A percentile compares a stretch with the other conserved stretches of the same genome.
Conservation (phyloP, 2,113 vertebrate species). For the Sialia sialis region DNA sequence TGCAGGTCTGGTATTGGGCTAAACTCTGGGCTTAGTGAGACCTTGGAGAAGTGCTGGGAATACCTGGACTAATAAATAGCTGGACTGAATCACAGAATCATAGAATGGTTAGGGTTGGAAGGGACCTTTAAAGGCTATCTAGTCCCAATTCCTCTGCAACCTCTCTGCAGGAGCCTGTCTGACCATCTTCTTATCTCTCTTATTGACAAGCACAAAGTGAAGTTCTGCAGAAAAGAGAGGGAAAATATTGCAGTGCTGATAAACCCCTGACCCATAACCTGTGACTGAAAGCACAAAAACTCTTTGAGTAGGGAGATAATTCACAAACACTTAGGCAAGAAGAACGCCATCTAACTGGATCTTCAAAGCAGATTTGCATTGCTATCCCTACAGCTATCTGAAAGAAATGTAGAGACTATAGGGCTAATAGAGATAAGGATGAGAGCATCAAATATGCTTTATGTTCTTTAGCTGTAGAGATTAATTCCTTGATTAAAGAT, state of each 20-base stretch:
- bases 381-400: neutral
- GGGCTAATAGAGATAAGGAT: neutral
- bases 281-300: neutral
- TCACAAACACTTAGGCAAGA: neutral
- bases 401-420: neutral
- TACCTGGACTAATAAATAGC: neutral
- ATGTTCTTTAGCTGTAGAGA: neutral
- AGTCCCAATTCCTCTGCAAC: neutral
- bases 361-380: slow-evolving; percentile 6
- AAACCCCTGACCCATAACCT: neutral
- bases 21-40: neutral
- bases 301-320: neutral
- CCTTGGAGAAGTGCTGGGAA: accelerated
- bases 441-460: neutral
- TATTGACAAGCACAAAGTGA: neutral
- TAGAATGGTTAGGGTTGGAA: neutral
- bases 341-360: slow-evolving; percentile 49
- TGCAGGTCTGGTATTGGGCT: neutral
- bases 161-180: neutral
- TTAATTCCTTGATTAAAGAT: slow-evolving; percentile 28
- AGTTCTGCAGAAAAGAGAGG: neutral
- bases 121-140: neutral
- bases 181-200: neutral
- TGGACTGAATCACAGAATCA: neutral
- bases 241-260: neutral